A percentile compares a stretch with the other conserved stretches of the same genome.
Evolutionary conservation across 2,797 vertebrate species (phyloP).

Genomic region (Tarsius wallacei): DNA sequence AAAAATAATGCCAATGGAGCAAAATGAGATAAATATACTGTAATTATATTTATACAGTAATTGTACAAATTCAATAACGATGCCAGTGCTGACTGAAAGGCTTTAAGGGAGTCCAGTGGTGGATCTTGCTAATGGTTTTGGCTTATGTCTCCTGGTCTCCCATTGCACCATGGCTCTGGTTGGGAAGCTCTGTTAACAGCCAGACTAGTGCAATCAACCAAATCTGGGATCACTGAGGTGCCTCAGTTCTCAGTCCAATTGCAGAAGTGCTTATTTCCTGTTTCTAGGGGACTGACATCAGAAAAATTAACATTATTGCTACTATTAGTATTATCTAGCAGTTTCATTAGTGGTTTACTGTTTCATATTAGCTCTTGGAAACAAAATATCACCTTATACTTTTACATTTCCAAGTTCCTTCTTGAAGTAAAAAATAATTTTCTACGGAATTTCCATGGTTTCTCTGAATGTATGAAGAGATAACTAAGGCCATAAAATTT

Average conservation of each 20-base stretch:
- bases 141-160: neutral
- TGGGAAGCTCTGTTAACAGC: neutral
- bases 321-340: neutral
- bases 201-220: neutral
- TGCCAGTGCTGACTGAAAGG: neutral
- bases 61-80: neutral
- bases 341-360: slow-evolving; percentile 5
- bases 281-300: slow-evolving; percentile 30
- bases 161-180: neutral
- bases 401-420: slow-evolving; percentile 48
- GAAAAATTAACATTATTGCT: neutral
- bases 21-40: neutral
- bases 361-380: slow-evolving; percentile 24
- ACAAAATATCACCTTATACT: neutral
- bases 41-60: neutral
- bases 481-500: neutral
- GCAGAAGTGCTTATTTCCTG: slow-evolving; percentile 59
- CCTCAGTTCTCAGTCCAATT: slow-evolving; percentile 14
- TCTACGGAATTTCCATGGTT: neutral
- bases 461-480: slow-evolving; percentile 37
- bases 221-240: neutral
- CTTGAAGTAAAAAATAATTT: slow-evolving; percentile 25
- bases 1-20: neutral
- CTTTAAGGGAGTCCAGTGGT: neutral
- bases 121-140: neutral